Conservation (phyloP, 2,888 invertebrate genomes). For the Biston stratarius region DNA sequence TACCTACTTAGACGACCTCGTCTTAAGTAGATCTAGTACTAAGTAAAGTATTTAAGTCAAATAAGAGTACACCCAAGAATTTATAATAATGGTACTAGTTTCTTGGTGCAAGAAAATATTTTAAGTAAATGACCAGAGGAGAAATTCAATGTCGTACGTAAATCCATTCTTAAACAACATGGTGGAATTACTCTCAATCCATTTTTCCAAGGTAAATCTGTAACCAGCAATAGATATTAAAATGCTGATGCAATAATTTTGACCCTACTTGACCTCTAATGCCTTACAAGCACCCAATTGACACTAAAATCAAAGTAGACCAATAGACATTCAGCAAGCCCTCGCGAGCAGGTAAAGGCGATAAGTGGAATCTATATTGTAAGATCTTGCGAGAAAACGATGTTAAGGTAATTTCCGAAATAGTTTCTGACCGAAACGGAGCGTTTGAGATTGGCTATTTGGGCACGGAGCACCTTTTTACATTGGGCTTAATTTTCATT, state of each 20-base stretch:
- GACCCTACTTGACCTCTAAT: conserved; percentile 6
- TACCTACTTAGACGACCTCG: no score
- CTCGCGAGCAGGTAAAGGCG: conserved; percentile 13
- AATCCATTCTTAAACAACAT: no score
- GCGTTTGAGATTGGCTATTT: conserved; percentile 17
- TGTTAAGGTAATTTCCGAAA: conserved; percentile 29
- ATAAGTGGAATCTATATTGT: conserved; percentile 19
- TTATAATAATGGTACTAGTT: no score
- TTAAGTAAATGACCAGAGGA: no score
- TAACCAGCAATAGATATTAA: background rate
- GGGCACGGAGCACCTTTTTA: conserved; percentile 13
- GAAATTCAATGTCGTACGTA: no score
- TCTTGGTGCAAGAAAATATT: no score
- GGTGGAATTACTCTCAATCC: no score
- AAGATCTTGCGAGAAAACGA: conserved; percentile 21
- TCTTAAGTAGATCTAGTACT: no score
- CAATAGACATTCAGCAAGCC: conserved; percentile 28
- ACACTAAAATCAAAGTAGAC: conserved; percentile 36
- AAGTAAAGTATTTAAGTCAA: no score
- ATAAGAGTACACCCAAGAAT: no score
- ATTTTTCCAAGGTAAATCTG: background rate
- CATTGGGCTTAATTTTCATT: conserved; percentile 13
- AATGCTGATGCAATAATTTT: background rate
- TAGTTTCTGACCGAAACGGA: conserved; percentile 22
- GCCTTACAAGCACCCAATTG: conserved; percentile 15